These are phyloP conservation scores for Platyura marginata DNA, from an alignment of 1,140 invertebrate genomes.

Conservation along the genomic window DNA sequence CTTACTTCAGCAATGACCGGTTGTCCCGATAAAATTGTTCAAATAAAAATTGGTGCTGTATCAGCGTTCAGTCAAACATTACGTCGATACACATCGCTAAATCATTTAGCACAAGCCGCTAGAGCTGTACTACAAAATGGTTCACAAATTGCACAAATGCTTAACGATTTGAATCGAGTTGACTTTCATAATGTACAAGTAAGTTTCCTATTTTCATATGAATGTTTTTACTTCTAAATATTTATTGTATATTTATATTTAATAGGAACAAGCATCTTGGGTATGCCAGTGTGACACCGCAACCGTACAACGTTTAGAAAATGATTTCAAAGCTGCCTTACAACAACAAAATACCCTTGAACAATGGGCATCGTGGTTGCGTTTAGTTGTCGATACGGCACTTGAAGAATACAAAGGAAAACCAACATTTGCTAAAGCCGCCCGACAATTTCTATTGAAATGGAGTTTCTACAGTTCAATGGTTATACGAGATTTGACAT, in stretches of 20 bases:
- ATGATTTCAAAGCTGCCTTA: slow-evolving; percentile 85
- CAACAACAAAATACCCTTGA: slow-evolving; percentile 87
- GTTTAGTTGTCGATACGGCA: slow-evolving; percentile 73
- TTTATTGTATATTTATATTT: background rate
- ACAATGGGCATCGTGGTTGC: slow-evolving; percentile 95
- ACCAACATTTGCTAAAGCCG: slow-evolving; percentile 73
- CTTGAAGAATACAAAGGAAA: slow-evolving; percentile 75
- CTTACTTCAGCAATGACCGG: slow-evolving; percentile 71
- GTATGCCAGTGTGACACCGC: slow-evolving; percentile 87
- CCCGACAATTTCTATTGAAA: slow-evolving; percentile 87
- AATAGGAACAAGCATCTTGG: slow-evolving; percentile 72
- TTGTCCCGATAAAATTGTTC: slow-evolving; percentile 65
- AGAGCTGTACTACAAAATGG: slow-evolving; percentile 90
- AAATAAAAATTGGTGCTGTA: slow-evolving; percentile 70
- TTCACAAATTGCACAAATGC: slow-evolving; percentile 92
- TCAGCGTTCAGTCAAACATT: slow-evolving; percentile 89
- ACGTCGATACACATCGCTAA: slow-evolving; percentile 91
- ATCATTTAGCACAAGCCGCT: slow-evolving; percentile 88
- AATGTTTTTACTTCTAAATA: background rate
- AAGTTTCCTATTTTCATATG: slow-evolving; percentile 6
- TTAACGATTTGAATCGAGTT: slow-evolving; percentile 89
- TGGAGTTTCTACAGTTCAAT: slow-evolving; percentile 99
- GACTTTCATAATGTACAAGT: slow-evolving; percentile 95
- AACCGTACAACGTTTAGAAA: slow-evolving; percentile 71
- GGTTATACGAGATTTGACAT: slow-evolving; percentile 86